Base-by-base conservation (phyloP, 1,140 invertebrate genomes). In the Liolophura sinensis region DNA sequence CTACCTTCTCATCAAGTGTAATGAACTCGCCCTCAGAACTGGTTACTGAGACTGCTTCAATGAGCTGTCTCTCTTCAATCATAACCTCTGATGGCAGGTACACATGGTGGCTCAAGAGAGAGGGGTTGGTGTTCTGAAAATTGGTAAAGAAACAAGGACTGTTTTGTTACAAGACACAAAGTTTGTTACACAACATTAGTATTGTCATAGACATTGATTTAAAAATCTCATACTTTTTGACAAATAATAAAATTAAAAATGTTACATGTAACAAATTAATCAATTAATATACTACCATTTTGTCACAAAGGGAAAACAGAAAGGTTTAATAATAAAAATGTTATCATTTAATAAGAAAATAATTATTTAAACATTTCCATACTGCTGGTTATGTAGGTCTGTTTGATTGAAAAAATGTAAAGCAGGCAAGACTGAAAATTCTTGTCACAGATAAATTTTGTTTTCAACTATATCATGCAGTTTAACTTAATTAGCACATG, bases 11-110 rank as follows among this genome's bases (percentile, higher is more conserved):
- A 47, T 72, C 55, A 0, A 85, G 73, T 12, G 59, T 27, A 46
- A 85, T 62, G 46, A 73, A 63, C 66, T 85, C 83, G 5, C 83
- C 82, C 60, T 85, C 83, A 3, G 65, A 57, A 71, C 83, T 84
- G 20, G 69, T 69, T 7, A 85, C 78, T 24, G 81, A 76, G 14
- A 73, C 70, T 52, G 81, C 81, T 62, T 83, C 80, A 70, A 78
- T 78, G 22, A 75, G 65, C 4, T 77, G 70, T 25, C 73, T 62
- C 47, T 82, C 82, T 62, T 78, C 78, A 14, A 76, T 73, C 46
- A 81, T 69, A 12, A 76, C 76, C 65, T 83, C 82, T 58, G 80
- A 82, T 4, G 82, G 82, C 48, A 83, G 70, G 67, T 77, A 78
- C 14, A 68, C 71, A 4, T 74, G 75, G 24, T 47, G 25, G 54